Base-by-base conservation (phyloP, 2,113 vertebrate genomes). In the Bombycilla garrulus region DNA sequence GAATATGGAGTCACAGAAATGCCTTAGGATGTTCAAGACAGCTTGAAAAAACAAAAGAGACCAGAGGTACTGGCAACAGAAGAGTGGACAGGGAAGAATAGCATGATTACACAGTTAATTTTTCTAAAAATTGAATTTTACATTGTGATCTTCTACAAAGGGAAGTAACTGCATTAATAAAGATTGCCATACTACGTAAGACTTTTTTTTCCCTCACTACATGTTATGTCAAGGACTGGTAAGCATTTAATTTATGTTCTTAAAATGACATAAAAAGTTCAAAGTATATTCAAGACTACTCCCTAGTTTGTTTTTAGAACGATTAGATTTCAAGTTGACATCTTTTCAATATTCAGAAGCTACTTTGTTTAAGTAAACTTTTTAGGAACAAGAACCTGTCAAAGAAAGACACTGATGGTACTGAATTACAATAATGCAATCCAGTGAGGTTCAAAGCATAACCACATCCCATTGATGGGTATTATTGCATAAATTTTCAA, bases 391-490 rank as follows among this genome's bases (percentile, higher is more conserved):
- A 58, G 29, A 92, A 86, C 15, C 5, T 53, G 81, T 22, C 67
- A 77, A 77, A 71, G 60, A 70, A 80, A 88, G 72, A 89, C 44
- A 80, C 54, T 35, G 65, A 78, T 35, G 6, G 4, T 28, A 71
- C 48, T n/a, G 36, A 11, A 67, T 53, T 42, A 61, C 40, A 86
- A 23, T 53, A 94, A 76, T 53, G 71, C 71, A 88, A 54, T 22
- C 21, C 67, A 95, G 15, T 10, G 23, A 86, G 36, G 50, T 85
- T 76, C 84, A 79, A 85, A 80, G 84, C 82, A 88, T 19, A 96
- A 91, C 84, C 89, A 87, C 93, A 73, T 94, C 78, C 81, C 44
- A 35, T 42, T 11, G 2, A 42, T 6, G 45, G 65, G 38, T 65
- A 79, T 61, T 61, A 65, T 0, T 54, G 73, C 66, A 92, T 79